Evolutionary conservation across 2,113 vertebrate species (phyloP), one percentile per base, ranked within the genome.

Genomic region (Phasianus colchicus): DNA sequence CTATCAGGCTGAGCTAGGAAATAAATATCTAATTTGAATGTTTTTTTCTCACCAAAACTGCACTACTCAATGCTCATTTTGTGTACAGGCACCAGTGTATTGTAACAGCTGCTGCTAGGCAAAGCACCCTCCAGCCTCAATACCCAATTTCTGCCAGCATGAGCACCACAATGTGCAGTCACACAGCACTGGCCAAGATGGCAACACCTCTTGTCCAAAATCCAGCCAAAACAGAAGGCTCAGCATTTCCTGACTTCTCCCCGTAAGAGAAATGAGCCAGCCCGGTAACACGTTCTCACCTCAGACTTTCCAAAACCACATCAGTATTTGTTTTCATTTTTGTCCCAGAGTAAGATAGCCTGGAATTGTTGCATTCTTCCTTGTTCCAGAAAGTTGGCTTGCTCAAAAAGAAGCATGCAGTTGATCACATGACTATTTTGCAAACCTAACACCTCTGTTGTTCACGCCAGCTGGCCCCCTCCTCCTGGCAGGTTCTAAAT

Each of bases 401-500:
- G 55, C 29, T 88, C 45, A 34, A 55, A 45, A 93, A 71, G 29
- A 87, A 92, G 66, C 9, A 13, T 34, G 61, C 7, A 79, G 17
- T 4, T 4, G 3, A 55, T 71, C 67, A 77, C 9, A 92, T 30
- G 71, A 61, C 50, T 73, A 74, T 29, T 92, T 85, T 82, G 54
- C 72, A 88, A 92, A 90, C 19, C 0, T 43, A 90, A 79, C 66
- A 77, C 58, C 83, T 92, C 80, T 73, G 88, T 61, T 86, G 73
- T 40, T 92, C 47, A 38, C 38, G 66, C 70, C 48, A 91, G 64
- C 83, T 86, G 50, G 54, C 0, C 1, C 22, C 32, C 71, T 84
- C 69, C 75, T 87, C 71, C 72, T 85, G 63, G 81, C 71, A 82
- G 63, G 67, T 79, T 72, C n/a, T 63, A 63, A 87, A 95, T 80